phyloP scores from a whole-genome alignment of 2,113 vertebrate species.

The Chloropsis hardwickii region DNA sequence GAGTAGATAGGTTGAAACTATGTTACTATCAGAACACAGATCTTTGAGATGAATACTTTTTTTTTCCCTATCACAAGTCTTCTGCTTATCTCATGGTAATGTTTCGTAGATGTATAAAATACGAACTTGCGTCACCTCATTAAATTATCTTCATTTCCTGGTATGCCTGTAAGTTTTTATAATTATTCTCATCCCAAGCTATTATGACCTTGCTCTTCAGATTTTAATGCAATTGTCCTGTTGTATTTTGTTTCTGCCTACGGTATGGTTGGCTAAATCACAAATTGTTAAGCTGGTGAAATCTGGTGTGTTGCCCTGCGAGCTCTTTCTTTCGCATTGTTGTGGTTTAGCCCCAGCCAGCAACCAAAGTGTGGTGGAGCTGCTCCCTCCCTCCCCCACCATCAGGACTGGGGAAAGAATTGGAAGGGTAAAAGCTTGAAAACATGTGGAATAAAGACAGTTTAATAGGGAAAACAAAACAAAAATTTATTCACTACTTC shows the following conservation, averaged over 20 bases:
- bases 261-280: background rate
- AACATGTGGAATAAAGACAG: background rate
- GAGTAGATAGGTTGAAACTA: background rate
- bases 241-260: background rate
- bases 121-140: background rate
- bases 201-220: background rate
- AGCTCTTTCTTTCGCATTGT: background rate
- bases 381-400: background rate
- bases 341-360: background rate
- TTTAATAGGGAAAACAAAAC: background rate
- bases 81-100: background rate
- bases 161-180: background rate
- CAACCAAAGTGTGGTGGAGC: background rate
- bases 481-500: background rate
- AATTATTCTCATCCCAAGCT: background rate
- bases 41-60: background rate
- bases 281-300: background rate
- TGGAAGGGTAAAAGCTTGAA: background rate
- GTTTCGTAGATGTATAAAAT: background rate
- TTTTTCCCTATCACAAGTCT: background rate
- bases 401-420: background rate
- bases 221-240: background rate
- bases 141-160: background rate
- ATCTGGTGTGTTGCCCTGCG: background rate
- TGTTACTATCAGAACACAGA: background rate